These are phyloP conservation scores for Palythoa caribaeorum DNA, from an alignment of 92 coral and sea anemone genomes.

Conservation along the genomic window DNA sequence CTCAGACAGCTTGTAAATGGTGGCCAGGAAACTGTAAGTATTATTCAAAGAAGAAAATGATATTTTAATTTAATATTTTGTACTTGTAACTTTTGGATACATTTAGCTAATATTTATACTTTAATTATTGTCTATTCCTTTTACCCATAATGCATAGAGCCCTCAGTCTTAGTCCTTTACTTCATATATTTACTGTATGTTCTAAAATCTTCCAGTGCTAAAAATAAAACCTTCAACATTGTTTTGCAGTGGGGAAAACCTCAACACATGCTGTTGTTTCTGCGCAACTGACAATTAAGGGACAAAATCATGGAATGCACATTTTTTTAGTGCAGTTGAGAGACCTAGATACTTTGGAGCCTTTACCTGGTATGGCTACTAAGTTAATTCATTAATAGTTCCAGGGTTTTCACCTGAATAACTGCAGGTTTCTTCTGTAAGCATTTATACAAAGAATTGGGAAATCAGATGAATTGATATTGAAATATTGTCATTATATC, in stretches of 20 bases:
- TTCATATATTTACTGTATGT: neutral
- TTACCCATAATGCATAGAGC: neutral
- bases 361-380: slow-evolving; percentile 77
- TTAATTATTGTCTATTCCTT: too few relatives aligned
- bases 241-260: slow-evolving; percentile 79
- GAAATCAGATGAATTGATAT: too few relatives aligned
- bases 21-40: slow-evolving; percentile 95
- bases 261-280: slow-evolving; percentile 76
- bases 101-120: too few relatives aligned
- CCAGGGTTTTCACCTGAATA: too few relatives aligned
- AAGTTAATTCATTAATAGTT: too few relatives aligned
- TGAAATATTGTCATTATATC: too few relatives aligned
- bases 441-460: too few relatives aligned
- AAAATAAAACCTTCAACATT: too few relatives aligned
- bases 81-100: neutral
- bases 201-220: too few relatives aligned
- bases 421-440: too few relatives aligned
- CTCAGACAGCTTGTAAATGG: slow-evolving; percentile 88
- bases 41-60: neutral
- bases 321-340: slow-evolving; percentile 84
- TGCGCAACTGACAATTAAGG: slow-evolving; percentile 75
- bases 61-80: neutral
- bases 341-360: slow-evolving; percentile 74
- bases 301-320: slow-evolving; percentile 84
- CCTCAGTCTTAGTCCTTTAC: neutral